Evolutionary conservation across 2,797 vertebrate genomes (phyloP), one percentile per base, ranked within the genome.

Genomic region (Ctenopoma multispine): DNA sequence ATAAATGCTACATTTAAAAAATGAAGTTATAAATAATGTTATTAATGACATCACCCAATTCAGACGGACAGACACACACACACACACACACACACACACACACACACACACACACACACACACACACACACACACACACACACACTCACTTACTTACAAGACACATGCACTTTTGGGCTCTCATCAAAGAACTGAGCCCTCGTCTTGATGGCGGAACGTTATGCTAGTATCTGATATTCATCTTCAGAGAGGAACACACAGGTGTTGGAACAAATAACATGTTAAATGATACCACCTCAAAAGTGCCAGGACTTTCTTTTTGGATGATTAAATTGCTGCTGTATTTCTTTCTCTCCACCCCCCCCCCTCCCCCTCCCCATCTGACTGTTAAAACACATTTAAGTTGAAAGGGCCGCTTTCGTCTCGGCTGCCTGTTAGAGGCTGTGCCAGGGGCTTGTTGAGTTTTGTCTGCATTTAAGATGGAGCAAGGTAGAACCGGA

Each of bases 241-340:
- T 87, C 85, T 89, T 85, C 81, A 88, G 84, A 79, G 79, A 58
- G 72, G 82, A 88, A 86, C 89, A 87, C 89, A 86, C 89, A 92
- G 92, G 89, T 92, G 90, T 82, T 87, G 85, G 87, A 91, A 91
- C 79, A 89, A 89, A 89, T 81, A 88, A 84, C 87, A 87, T 78
- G 88, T 87, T 79, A 90, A 91, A 90, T 46, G 89, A 92, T 81
- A 91, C 87, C 77, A 72, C 83, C 81, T 89, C 84, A 88, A 75
- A 90, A 81, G 85, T 83, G 79, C 77, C 78, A 83, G 58, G 63
- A 70, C 60, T 77, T 86, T 82, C 75, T 81, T 75, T 41, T 75
- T 55, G 75, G 72, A 69, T 82, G 84, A 90, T 90, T 86, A 85
- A 86, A 86, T 80, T 85, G 80, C 79, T 79, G 75, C 78, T 69